phyloP scores from a whole-genome alignment of 2,797 vertebrate species.

The Momotus momota region DNA sequence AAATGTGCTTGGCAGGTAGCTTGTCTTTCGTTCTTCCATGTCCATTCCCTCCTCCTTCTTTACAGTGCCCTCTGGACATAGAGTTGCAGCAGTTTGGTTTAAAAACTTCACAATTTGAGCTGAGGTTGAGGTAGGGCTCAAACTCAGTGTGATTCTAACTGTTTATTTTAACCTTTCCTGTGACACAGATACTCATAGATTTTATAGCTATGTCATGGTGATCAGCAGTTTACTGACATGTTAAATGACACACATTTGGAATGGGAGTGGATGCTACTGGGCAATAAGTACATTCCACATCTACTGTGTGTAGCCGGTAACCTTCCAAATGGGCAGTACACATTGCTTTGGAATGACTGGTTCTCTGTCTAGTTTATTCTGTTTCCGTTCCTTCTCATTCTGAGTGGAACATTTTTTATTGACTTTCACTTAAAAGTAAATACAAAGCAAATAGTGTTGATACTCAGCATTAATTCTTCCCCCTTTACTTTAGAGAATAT shows the following conservation, averaged over 20 bases:
- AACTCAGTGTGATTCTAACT: not conserved
- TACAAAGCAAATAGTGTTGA: not conserved
- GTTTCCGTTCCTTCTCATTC: conserved; percentile 3
- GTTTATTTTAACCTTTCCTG: not conserved
- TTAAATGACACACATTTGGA: conserved; percentile 21
- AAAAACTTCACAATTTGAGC: not conserved
- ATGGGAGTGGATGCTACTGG: conserved; percentile 11
- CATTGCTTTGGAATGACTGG: not conserved
- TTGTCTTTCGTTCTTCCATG: not conserved
- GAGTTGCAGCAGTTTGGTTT: not conserved
- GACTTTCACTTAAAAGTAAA: not conserved
- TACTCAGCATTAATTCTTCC: not conserved
- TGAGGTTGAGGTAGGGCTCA: not conserved
- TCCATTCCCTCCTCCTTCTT: not conserved
- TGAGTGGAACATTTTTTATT: not conserved
- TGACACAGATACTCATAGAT: not conserved
- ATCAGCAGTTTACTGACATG: not conserved
- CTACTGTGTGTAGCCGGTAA: conserved; percentile 13
- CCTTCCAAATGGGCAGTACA: not conserved
- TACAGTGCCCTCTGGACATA: not conserved
- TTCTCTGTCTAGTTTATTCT: not conserved
- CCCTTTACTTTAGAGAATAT: not conserved
- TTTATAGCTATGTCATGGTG: not conserved
- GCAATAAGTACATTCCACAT: conserved; percentile 52
- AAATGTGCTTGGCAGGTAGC: not conserved